Percentiles rank a stretch among this genome's conserved stretches.
These are phyloP conservation scores for Drosophila trapezifrons DNA, from an alignment of 1,140 invertebrate species.

Conservation along the genomic window DNA sequence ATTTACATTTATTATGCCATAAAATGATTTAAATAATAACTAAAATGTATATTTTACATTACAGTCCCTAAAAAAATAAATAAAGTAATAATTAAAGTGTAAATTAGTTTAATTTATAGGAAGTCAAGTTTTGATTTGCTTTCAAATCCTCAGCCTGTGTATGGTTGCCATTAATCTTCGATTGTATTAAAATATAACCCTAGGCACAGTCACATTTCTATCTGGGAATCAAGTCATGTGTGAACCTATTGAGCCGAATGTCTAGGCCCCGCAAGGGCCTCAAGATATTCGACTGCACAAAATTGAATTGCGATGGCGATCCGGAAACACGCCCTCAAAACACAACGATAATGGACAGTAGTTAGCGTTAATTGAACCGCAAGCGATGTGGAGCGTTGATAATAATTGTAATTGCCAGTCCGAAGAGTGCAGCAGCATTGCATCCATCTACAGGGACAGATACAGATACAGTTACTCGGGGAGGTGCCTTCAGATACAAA, in stretches of 20 bases:
- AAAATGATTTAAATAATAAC: no score
- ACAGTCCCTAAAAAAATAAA: background rate
- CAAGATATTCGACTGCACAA: constrained; percentile 61
- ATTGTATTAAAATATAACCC: background rate
- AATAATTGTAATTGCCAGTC: constrained; percentile 74
- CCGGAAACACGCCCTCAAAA: constrained; percentile 61
- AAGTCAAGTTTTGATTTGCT: background rate
- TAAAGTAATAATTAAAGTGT: background rate
- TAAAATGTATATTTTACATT: no score
- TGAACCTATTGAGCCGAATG: constrained; percentile 22
- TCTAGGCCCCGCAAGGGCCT: constrained; percentile 48
- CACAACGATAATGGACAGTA: constrained; percentile 75
- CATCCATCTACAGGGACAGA: constrained; percentile 29
- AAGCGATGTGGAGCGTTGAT: constrained; percentile 64
- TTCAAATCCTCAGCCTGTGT: no score
- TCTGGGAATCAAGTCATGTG: constrained; percentile 26
- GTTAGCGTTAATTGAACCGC: constrained; percentile 80
- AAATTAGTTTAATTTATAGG: background rate
- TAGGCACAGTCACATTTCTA: background rate
- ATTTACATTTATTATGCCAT: no score
- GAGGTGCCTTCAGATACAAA: constrained; percentile 20
- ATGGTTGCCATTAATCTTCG: background rate
- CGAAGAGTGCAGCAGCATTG: constrained; percentile 31
- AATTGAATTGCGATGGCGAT: constrained; percentile 62
- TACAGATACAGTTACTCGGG: constrained; percentile 15